A percentile compares a stretch with the other conserved stretches of the same genome.
Evolutionary conservation across 2,113 vertebrate species (phyloP).

Genomic region (Nycticorax nycticorax): DNA sequence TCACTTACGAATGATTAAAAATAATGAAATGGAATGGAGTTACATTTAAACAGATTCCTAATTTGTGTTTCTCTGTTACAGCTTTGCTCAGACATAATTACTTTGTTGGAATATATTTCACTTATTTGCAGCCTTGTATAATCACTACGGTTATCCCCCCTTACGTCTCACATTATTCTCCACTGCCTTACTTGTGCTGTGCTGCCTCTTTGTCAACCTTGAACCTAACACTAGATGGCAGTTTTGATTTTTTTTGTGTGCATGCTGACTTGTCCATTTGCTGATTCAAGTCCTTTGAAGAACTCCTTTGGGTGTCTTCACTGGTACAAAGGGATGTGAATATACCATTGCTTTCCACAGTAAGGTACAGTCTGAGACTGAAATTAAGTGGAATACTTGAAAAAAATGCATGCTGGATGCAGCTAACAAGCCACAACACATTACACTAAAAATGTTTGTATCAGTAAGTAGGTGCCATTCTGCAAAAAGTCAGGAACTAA

Average conservation of each 20-base stretch:
- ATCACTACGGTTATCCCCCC: fast-evolving
- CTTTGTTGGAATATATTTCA: not conserved
- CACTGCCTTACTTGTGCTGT: fast-evolving
- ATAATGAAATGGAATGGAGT: not conserved
- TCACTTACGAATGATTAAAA: not conserved
- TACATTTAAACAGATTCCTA: not conserved
- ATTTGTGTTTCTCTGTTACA: not conserved
- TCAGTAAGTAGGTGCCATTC: not conserved
- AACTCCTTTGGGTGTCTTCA: not conserved
- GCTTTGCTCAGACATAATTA: not conserved
- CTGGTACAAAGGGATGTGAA: not conserved
- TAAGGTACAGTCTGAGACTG: not conserved
- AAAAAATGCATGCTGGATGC: not conserved
- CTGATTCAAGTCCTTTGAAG: fast-evolving
- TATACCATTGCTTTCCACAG: not conserved
- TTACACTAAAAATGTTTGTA: not conserved
- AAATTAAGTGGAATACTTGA: not conserved
- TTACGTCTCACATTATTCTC: fast-evolving
- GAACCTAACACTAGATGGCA: not conserved
- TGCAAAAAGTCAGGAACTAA: not conserved
- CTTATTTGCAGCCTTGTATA: not conserved
- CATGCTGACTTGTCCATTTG: not conserved
- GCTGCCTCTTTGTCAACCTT: not conserved
- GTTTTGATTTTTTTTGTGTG: fast-evolving
- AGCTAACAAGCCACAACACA: not conserved